phyloP scores from a whole-genome alignment of 2,797 vertebrate species.

The Halcyon leucocephala region DNA sequence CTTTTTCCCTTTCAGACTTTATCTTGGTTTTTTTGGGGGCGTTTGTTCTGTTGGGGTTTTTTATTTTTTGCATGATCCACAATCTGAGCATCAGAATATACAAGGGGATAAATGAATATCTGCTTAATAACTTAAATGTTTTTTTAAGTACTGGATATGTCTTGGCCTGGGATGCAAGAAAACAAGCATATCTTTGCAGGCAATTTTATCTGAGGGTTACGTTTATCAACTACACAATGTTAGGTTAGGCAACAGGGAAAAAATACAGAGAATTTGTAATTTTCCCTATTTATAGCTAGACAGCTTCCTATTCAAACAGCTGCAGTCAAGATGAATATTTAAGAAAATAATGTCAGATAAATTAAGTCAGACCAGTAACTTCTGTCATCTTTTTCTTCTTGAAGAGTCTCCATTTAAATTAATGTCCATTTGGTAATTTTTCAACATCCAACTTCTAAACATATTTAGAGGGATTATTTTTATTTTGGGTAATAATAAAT shows the following conservation, averaged over 20 bases:
- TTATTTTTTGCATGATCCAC: background rate
- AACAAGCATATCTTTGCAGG: background rate
- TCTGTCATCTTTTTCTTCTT: background rate
- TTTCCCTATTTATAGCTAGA: background rate
- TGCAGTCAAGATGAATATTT: background rate
- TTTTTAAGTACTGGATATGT: background rate
- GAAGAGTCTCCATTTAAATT: background rate
- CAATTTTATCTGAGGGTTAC: background rate
- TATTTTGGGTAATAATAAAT: background rate
- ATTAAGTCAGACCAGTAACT: background rate
- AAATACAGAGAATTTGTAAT: background rate
- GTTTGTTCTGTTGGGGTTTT: background rate
- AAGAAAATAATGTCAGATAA: background rate
- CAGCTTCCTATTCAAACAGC: background rate
- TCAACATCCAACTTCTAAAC: background rate
- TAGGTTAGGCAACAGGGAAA: background rate
- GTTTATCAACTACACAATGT: background rate
- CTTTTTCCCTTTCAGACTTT: constrained; percentile 44
- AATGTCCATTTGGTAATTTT: background rate
- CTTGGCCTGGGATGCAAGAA: background rate
- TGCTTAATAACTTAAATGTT: background rate
- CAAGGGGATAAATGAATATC: constrained; percentile 1
- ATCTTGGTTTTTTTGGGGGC: constrained; percentile 22
- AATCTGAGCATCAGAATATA: background rate
- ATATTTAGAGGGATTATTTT: background rate